A percentile compares a stretch with the other conserved stretches of the same genome.
These are phyloP conservation scores for Pachypsylla venusta DNA, from an alignment of 1,140 invertebrate species.

Conservation along the genomic window DNA sequence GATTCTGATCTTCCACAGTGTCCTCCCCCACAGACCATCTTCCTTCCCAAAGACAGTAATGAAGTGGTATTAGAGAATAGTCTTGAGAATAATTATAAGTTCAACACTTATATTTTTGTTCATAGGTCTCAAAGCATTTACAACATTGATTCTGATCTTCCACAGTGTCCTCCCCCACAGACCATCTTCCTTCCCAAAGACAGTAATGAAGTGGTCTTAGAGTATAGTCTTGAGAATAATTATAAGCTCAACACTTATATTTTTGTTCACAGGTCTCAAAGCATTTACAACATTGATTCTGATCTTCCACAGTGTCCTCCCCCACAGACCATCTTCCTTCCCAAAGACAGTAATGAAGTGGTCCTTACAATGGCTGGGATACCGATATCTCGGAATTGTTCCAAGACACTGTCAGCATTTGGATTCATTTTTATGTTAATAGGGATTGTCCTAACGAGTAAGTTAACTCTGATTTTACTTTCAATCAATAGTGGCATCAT, in stretches of 20 bases:
- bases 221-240: too few relatives aligned
- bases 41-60: too few relatives aligned
- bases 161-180: not conserved
- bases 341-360: not conserved
- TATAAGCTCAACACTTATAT: too few relatives aligned
- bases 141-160: not conserved
- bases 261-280: not conserved
- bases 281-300: constrained; percentile 2
- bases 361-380: constrained; percentile 3
- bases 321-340: not conserved
- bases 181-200: too few relatives aligned
- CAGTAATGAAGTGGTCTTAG: too few relatives aligned
- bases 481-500: too few relatives aligned
- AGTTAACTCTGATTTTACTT: too few relatives aligned
- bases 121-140: not conserved
- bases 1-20: not conserved
- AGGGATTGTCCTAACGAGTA: constrained; percentile 4
- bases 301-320: not conserved
- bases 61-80: too few relatives aligned
- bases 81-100: not conserved
- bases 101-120: not conserved
- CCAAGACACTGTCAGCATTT: constrained; percentile 3
- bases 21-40: too few relatives aligned
- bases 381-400: not conserved
- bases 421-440: constrained; percentile 3